A percentile compares a stretch with the other conserved stretches of the same genome.
phyloP scores from a whole-genome alignment of 2,113 vertebrate genomes.

The Oreamnos americanus region DNA sequence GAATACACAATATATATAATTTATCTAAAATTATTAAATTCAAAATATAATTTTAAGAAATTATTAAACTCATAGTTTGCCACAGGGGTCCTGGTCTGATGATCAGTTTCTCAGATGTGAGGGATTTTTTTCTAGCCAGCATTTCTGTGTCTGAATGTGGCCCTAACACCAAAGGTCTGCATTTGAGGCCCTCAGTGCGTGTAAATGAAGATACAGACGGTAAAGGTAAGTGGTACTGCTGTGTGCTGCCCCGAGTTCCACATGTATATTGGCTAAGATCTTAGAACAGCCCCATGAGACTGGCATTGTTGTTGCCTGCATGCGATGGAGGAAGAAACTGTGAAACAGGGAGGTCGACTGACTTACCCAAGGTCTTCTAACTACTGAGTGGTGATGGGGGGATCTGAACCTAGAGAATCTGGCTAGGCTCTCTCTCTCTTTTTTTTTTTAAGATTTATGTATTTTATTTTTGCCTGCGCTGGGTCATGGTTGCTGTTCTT shows the following conservation, averaged over 20 bases:
- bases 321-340: background rate
- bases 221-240: background rate
- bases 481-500: background rate
- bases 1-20: background rate
- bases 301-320: background rate
- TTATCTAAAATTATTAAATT: constrained; percentile 1
- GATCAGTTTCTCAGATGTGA: background rate
- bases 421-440: background rate
- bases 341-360: background rate
- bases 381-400: background rate
- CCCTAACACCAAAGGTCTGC: background rate
- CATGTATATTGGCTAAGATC: background rate
- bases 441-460: background rate
- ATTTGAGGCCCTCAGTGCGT: background rate
- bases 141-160: background rate
- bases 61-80: background rate
- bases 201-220: background rate
- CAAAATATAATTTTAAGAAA: background rate
- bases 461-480: background rate
- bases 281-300: background rate
- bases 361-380: background rate
- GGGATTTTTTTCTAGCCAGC: background rate
- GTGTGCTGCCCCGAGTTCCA: background rate
- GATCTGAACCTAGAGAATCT: background rate
- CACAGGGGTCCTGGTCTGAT: background rate